Evolutionary conservation across 2,113 vertebrate genomes (phyloP), one percentile per base, ranked within the genome.

Genomic region (Gracilinanus agilis): DNA sequence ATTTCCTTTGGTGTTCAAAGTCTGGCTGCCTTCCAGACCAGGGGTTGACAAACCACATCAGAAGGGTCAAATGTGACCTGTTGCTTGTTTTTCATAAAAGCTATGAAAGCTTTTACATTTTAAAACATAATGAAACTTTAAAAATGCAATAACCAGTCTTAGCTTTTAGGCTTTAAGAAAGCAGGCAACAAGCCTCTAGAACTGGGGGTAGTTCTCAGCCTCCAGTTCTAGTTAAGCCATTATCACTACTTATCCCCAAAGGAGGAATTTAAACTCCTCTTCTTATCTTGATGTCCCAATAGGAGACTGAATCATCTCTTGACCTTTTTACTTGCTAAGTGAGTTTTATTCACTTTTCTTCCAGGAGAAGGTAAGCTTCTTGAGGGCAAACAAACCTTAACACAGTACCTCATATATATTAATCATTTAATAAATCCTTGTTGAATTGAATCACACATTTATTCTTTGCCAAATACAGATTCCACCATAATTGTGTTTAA

Each of bases 241-340:
- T 40, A 83, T 40, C n/a, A 40, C 19, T 23, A 40, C 6, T 23
- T 83, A 75, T 19, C 67, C 67, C 19, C 9, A 0, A n/a, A 83
- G n/a, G 23, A 83, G 40, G n/a, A 34, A 10, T 56, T 56, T 83
- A 83, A 34, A 83, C 40, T 83, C n/a, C 16, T 83, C 67, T 83
- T 16, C 67, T 40, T 40, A 83, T 83, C 19, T 83, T 83, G 67
- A 83, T 3, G 9, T 44, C 9, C 0, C 1, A 44, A 21, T 24
- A 9, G 0, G 0, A 3, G 9, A 54, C 19, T 44, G 7, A 0
- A 53, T 2, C 53, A 54, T 54, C 91, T 24, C 27, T 11, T 27
- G 16, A 54, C 19, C 83, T 58, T 61, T 91, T 24, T 83, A 44
- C 44, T 44, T 44, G 13, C 61, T 75, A 13, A 83, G 34, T 40